Evolutionary conservation across 2,113 vertebrate genomes (phyloP), one percentile per base, ranked within the genome.

Genomic region (Cololabis saira): DNA sequence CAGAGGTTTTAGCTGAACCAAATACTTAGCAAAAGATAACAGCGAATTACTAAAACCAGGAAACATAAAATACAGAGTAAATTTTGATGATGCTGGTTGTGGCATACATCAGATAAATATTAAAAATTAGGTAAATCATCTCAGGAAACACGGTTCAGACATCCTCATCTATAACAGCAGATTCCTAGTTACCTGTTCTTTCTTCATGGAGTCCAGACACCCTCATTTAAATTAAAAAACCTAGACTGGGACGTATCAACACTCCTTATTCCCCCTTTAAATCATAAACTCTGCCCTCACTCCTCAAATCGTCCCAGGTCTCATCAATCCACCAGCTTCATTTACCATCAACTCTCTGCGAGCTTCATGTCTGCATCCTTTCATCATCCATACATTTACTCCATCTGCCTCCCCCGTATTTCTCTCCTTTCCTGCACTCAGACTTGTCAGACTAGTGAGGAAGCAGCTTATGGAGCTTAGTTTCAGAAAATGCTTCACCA

Each of bases 401-500:
- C 76, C 49, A 47, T 43, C 67, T 42, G 0, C 21, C 62, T 48
- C 51, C 62, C 30, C 0, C 50, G 3, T n/a, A 24, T 21, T 14
- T 42, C 45, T 17, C 56, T 19, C 14, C 54, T 18, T 18, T 61
- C 44, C 44, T 57, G 30, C 53, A 19, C 41, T n/a, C 12, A 80
- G 78, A 71, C 65, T 67, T 59, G 62, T 64, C 70, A 67, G 19
- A 65, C 30, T 12, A 47, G 67, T 58, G 63, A 83, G 71, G 74
- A 82, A 85, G 86, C 78, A 75, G 86, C 82, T 88, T 88, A 88
- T 43, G 53, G 43, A 72, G 84, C 79, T 90, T 81, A 87, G 61
- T 58, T 69, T 50, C 64, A 42, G 69, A 79, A 81, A 66, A 75
- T 5, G 27, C 78, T 60, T 77, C 71, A 64, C 60, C 74, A 56